Percentiles rank a stretch among this genome's conserved stretches.
phyloP scores from a whole-genome alignment of 2,888 invertebrate genomes.

The Serrognathus titanus region DNA sequence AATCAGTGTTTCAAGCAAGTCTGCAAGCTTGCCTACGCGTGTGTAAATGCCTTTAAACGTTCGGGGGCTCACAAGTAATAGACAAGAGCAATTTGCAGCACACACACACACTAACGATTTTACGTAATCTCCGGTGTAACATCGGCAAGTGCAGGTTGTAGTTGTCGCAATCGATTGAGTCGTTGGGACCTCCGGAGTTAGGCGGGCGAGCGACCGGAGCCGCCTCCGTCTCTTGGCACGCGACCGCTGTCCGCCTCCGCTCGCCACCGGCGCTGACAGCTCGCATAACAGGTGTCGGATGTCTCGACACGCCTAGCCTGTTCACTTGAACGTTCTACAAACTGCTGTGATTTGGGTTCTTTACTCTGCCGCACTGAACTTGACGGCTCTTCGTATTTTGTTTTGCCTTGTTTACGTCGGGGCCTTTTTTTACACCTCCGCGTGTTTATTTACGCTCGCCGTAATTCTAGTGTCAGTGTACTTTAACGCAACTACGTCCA shows the following conservation, averaged over 20 bases:
- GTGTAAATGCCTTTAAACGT: no score
- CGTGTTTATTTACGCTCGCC: not conserved
- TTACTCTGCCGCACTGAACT: not conserved
- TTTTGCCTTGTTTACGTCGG: not conserved
- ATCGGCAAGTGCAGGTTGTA: constrained; percentile 16
- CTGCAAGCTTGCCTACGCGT: no score
- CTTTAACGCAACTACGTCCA: no score
- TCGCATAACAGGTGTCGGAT: constrained; percentile 32
- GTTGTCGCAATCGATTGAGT: constrained; percentile 32
- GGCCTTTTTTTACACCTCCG: not conserved
- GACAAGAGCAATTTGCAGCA: no score
- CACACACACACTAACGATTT: no score
- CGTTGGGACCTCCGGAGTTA: constrained; percentile 16
- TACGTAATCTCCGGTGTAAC: constrained; percentile 18
- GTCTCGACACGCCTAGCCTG: constrained; percentile 18
- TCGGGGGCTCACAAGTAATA: no score
- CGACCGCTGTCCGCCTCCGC: constrained; percentile 45
- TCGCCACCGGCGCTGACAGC: constrained; percentile 32
- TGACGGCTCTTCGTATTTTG: not conserved
- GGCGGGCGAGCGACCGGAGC: constrained; percentile 38
- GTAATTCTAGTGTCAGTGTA: no score
- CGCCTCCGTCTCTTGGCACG: constrained; percentile 38
- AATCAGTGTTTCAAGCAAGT: no score
- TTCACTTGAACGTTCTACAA: no score
- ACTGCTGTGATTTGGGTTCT: constrained; percentile 6